Evolutionary conservation across 2,888 invertebrate species (phyloP).

Genomic region (Ommatoiulus sabulosus): DNA sequence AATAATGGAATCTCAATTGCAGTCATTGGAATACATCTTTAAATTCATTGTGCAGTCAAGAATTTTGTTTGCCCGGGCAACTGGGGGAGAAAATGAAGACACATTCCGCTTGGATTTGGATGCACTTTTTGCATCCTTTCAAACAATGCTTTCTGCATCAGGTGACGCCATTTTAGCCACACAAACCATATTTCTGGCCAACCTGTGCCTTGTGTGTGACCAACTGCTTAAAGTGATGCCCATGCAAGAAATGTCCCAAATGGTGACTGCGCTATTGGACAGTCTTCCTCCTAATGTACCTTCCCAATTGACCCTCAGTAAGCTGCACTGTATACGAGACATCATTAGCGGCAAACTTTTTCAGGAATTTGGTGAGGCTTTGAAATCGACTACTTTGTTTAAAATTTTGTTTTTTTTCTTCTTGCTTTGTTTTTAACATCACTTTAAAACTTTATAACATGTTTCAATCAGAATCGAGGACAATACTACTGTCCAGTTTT

Average conservation of each 20-base stretch:
- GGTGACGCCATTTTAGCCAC: slow-evolving; percentile 80
- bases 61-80: slow-evolving; percentile 84
- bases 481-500: slow-evolving; percentile 83
- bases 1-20: slow-evolving; percentile 57
- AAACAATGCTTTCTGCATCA: slow-evolving; percentile 75
- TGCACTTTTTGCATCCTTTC: slow-evolving; percentile 77
- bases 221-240: slow-evolving; percentile 75
- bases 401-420: not conserved
- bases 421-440: not conserved
- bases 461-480: slow-evolving; percentile 79
- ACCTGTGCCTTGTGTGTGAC: slow-evolving; percentile 85
- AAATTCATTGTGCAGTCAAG: slow-evolving; percentile 92
- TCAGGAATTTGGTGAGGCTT: slow-evolving; percentile 75
- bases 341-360: slow-evolving; percentile 76
- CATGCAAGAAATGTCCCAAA: slow-evolving; percentile 81
- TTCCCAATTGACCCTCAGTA: slow-evolving; percentile 80
- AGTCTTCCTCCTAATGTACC: slow-evolving; percentile 78
- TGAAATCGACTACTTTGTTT: not conserved
- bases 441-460: not conserved
- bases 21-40: slow-evolving; percentile 90
- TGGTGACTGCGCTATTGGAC: slow-evolving; percentile 84
- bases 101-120: slow-evolving; percentile 81
- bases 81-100: slow-evolving; percentile 89
- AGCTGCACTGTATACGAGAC: slow-evolving; percentile 85
- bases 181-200: slow-evolving; percentile 83